Evolutionary conservation across 1,140 invertebrate species (phyloP), one percentile per base, ranked within the genome.

Genomic region (Chironomus tepperi): DNA sequence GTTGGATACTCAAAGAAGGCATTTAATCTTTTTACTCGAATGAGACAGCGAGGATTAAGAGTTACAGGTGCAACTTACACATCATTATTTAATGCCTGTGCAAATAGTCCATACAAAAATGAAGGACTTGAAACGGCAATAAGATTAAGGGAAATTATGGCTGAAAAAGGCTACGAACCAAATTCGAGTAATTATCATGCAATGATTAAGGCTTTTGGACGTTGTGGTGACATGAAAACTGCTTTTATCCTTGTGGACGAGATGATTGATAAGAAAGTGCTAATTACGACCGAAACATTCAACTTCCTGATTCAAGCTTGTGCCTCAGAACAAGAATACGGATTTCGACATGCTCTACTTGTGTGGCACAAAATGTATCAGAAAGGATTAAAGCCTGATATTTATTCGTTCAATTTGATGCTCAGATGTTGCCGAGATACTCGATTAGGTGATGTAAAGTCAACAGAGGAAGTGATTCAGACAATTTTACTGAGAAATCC

Each of bases 191-290:
- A 92, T 80, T 96, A 94, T 77, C 90, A 95, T 87, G 87, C 90
- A 5, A 91, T 97, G 89, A 92, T 97, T 8, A 97, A 95, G 86
- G 93, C 93, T 3, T 98, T 93, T 86, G 93, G 92, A 3, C 83
- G 89, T 76, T 92, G 91, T 84, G 90, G 90, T 6, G 89, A 94
- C 80, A 78, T 95, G 12, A 75, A 86, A 73, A 89, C 87, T 73
- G 92, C 94, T 7, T 96, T 96, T 83, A 77, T 86, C 79, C 79
- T 97, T 74, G 89, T 91, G 9, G 93, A 97, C 84, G 90, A 96
- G 86, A 94, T 96, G 90, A 77, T 83, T 1, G 83, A 88, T 43
- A 89, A 89, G 73, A 84, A 87, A 73, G 81, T 92, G n/a, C 79
- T 82, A 73, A 82, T 91, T n/a, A 87, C 85, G 78, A 83, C 85